Conservation (phyloP, 2,797 vertebrate species). For the Antennarius maculatus region DNA sequence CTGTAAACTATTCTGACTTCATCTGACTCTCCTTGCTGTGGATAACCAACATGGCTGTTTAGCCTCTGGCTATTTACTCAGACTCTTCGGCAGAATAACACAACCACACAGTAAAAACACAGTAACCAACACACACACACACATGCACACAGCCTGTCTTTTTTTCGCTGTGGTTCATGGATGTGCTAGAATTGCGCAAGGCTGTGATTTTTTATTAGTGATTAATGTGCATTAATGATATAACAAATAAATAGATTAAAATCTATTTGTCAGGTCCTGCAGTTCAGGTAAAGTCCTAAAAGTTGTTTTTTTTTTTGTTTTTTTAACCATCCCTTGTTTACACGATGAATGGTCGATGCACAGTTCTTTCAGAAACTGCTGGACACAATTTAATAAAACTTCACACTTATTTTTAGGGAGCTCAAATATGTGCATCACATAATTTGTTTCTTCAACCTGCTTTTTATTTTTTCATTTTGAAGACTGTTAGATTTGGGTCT, state of each 20-base stretch:
- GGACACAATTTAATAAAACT: too few relatives aligned
- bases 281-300: neutral
- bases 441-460: too few relatives aligned
- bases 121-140: slow-evolving; percentile 11
- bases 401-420: too few relatives aligned
- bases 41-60: slow-evolving; percentile 68
- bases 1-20: too few relatives aligned
- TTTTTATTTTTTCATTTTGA: too few relatives aligned
- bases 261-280: neutral
- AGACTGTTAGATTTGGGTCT: too few relatives aligned
- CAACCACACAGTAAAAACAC: neutral
- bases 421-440: too few relatives aligned
- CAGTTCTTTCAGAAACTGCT: too few relatives aligned
- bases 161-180: neutral
- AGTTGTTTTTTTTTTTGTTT: neutral
- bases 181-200: too few relatives aligned
- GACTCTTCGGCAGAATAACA: slow-evolving; percentile 48
- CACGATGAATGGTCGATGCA: too few relatives aligned
- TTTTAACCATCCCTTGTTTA: neutral
- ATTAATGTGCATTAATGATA: neutral
- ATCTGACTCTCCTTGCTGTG: slow-evolving; percentile 42
- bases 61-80: slow-evolving; percentile 55
- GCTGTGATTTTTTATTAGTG: neutral
- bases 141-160: neutral
- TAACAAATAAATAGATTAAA: neutral